Conservation (phyloP, 2,113 vertebrate genomes). For the Aptenodytes patagonicus region DNA sequence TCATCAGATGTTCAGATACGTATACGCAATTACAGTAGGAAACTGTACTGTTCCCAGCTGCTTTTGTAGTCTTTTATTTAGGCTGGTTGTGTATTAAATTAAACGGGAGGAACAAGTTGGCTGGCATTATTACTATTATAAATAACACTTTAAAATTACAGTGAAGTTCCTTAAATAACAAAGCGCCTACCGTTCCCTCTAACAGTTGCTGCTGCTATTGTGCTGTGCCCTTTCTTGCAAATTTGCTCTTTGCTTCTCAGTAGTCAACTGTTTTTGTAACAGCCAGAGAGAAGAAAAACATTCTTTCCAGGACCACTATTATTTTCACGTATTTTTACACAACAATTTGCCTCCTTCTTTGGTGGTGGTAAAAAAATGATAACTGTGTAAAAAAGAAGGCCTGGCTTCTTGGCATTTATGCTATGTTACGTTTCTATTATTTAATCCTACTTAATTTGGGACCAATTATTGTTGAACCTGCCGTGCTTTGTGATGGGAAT, state of each 20-base stretch:
- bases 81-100: slow-evolving; percentile 56
- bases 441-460: slow-evolving; percentile 64
- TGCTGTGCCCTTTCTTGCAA: slow-evolving; percentile 62
- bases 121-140: slow-evolving; percentile 69
- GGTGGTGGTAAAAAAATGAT: slow-evolving; percentile 17
- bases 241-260: slow-evolving; percentile 72
- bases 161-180: slow-evolving; percentile 68
- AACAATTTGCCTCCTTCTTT: slow-evolving; percentile 69
- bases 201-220: slow-evolving; percentile 64
- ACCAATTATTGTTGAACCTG: slow-evolving; percentile 12
- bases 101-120: slow-evolving; percentile 45
- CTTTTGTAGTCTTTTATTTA: slow-evolving; percentile 62
- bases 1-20: slow-evolving; percentile 53
- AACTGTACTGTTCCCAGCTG: slow-evolving; percentile 60
- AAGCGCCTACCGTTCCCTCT: slow-evolving; percentile 53
- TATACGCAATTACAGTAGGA: slow-evolving; percentile 50
- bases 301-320: slow-evolving; percentile 64
- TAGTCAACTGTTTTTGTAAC: slow-evolving; percentile 70
- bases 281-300: slow-evolving; percentile 73
- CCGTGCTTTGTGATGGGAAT: background rate
- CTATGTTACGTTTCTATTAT: background rate
- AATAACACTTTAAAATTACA: slow-evolving; percentile 65
- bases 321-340: slow-evolving; percentile 70
- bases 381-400: slow-evolving; percentile 44
- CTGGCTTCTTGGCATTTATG: slow-evolving; percentile 18